These are phyloP conservation scores for Leptobrachium ailaonicum DNA, from an alignment of 2,113 vertebrate genomes.

Conservation along the genomic window DNA sequence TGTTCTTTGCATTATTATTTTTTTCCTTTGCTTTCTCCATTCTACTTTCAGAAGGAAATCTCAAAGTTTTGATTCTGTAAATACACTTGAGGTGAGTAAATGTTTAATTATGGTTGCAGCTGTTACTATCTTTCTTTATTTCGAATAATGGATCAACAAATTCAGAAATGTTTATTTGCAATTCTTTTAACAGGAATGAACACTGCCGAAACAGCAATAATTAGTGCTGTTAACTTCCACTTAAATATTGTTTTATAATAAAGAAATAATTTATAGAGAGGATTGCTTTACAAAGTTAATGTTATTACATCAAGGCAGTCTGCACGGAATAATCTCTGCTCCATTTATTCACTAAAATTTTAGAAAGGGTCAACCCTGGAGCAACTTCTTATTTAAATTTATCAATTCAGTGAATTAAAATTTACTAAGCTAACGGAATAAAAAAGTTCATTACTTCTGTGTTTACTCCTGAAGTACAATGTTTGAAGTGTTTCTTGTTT, in stretches of 20 bases:
- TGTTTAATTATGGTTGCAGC: too few species aligned
- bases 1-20: too few species aligned
- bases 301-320: conserved; percentile 6
- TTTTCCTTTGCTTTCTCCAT: too few species aligned
- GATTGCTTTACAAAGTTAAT: conserved; percentile 22
- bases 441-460: conserved; percentile 10
- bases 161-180: too few species aligned
- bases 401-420: conserved; percentile 42
- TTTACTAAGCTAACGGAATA: conserved; percentile 30
- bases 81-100: too few species aligned
- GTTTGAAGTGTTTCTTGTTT: conserved; percentile 21
- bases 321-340: conserved; percentile 32
- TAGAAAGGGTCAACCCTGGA: conserved; percentile 38
- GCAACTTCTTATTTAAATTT: conserved; percentile 45
- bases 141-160: too few species aligned
- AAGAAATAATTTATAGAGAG: conserved; percentile 19
- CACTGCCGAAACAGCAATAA: too few species aligned
- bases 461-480: conserved; percentile 3
- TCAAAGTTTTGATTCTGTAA: too few species aligned
- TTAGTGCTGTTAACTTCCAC: not conserved
- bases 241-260: not conserved
- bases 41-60: too few species aligned
- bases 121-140: too few species aligned
- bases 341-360: conserved; percentile 28
- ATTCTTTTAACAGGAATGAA: too few species aligned